Base-by-base conservation (phyloP, 1,140 invertebrate genomes). In the Tachypleus tridentatus region DNA sequence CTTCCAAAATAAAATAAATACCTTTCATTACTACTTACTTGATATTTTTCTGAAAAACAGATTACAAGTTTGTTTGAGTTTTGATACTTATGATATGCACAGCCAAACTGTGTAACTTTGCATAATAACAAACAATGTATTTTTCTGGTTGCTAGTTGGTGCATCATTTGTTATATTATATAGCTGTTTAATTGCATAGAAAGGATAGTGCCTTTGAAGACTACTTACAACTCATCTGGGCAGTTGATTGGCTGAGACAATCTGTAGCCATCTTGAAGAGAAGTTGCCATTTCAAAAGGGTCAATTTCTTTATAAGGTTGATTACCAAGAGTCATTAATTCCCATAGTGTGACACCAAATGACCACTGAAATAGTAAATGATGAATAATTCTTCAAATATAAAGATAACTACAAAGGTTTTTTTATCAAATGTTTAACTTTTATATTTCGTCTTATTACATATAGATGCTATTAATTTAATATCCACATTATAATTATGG, bases 341-440 rank as follows among this genome's bases (percentile, higher is more conserved):
- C 94, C 94, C 94, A 98, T 59, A 97, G 79, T 51, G 93, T 83
- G 51, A 97, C 89, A 48, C 93, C 94, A 80, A 95, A 87, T 6
- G 91, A 85, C 93, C 93, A 97, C 89, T 93, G 76, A 64, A 81
- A 81, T 58, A 70, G 72, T 29, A 62, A 56, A 29, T 47, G 54
- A 69, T 53, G 48, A 63, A 49, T 49, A n/a, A 47, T 4, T 58
- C 48, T 56, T 11, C 29, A 54, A 64, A 50, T 52, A 50, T 67
- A 11, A 60, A 70, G 72, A 65, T 9, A 61, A 58, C 49, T 11
- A 60, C 66, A 50, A 53, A 11, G 48, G 57, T 47, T 63, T 9
- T 49, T 59, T 29, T 29, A 29, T 29, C 29, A 29, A 29, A 29
- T 29, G 29, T 29, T 29, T 29, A 29, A 29, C 29, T 29, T 29